Conservation (phyloP, 2,113 vertebrate genomes). For the Nycticebus coucang region DNA sequence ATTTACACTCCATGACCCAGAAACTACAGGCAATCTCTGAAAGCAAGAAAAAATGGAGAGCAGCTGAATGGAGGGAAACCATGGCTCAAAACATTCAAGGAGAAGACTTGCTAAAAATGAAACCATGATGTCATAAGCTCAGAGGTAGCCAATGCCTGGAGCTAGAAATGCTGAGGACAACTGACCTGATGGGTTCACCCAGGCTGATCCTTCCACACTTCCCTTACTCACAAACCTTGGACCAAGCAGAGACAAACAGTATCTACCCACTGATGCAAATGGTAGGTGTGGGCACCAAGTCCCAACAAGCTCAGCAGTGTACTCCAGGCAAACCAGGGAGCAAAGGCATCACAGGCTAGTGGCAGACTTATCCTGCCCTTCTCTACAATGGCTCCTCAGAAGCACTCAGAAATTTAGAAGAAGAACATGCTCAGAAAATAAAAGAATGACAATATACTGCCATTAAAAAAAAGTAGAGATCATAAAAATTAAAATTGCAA, state of each 20-base stretch:
- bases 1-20: background rate
- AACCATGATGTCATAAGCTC: background rate
- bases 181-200: background rate
- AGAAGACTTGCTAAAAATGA: background rate
- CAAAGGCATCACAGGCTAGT: too few species aligned
- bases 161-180: background rate
- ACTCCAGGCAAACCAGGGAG: background rate
- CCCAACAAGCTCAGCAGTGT: background rate
- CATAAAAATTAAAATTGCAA: constrained; percentile 13
- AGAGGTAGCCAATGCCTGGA: background rate
- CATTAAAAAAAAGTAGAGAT: background rate
- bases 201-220: too few species aligned
- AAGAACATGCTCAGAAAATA: background rate
- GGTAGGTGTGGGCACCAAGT: background rate
- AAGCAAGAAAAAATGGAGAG: background rate
- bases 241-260: background rate
- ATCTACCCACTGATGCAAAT: background rate
- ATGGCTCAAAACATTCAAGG: background rate
- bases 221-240: background rate
- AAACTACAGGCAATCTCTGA: background rate
- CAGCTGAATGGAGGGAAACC: background rate
- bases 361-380: background rate
- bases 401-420: background rate
- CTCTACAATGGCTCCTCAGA: background rate
- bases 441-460: background rate